Conservation (phyloP, 2,113 vertebrate genomes). For the Cebidichthys violaceus region DNA sequence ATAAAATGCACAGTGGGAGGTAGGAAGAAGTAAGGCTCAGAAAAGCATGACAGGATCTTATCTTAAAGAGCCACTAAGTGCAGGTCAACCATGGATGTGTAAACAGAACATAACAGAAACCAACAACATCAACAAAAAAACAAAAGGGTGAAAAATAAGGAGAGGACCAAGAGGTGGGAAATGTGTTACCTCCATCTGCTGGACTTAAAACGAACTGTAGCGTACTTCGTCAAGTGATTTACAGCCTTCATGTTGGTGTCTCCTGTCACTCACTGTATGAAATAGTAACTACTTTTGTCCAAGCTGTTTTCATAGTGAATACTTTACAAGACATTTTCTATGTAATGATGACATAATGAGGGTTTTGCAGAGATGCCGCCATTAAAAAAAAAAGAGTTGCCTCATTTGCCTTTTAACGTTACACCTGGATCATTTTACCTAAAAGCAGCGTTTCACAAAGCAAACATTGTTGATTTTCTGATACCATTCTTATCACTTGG, state of each 20-base stretch:
- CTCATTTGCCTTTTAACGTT: not conserved
- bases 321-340: not conserved
- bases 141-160: not conserved
- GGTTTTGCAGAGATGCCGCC: not conserved
- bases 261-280: not conserved
- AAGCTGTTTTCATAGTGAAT: not conserved
- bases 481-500: not conserved
- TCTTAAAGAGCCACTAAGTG: not conserved
- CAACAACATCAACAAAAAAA: conserved; percentile 1
- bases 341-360: not conserved
- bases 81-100: not conserved
- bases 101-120: not conserved
- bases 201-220: conserved; percentile 42
- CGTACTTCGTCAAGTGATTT: not conserved
- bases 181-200: conserved; percentile 63
- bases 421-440: conserved; percentile 6
- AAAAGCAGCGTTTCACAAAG: not conserved
- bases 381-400: too few relatives aligned
- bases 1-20: not conserved
- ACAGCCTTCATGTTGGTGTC: not conserved
- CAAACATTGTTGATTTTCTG: not conserved
- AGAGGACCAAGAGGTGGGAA: not conserved
- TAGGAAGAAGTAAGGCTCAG: not conserved
- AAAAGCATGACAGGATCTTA: not conserved
- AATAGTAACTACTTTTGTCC: not conserved